Conservation (phyloP, 2,888 invertebrate genomes). For the Mesorhabditis spiculigera region DNA sequence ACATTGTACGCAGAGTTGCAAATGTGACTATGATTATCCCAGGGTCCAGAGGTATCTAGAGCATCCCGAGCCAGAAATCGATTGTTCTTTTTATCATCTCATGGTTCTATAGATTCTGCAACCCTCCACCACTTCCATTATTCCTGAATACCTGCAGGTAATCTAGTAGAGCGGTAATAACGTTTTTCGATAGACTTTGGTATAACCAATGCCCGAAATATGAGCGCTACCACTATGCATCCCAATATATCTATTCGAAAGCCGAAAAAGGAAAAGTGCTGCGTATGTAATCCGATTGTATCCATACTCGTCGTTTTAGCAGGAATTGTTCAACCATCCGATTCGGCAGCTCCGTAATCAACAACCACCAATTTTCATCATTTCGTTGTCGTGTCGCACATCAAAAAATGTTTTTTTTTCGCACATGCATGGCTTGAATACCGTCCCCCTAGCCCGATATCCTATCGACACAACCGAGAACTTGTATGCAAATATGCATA, state of each 20-base stretch:
- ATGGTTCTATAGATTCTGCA: conserved; percentile 34
- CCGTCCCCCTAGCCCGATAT: too few relatives aligned
- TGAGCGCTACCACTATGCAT: conserved; percentile 49
- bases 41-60: conserved; percentile 26
- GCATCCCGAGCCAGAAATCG: not conserved
- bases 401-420: too few relatives aligned
- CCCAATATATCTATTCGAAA: conserved; percentile 50
- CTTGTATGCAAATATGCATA: too few relatives aligned
- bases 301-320: not conserved
- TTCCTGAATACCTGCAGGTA: conserved; percentile 50
- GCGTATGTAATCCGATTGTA: conserved; percentile 6
- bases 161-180: not conserved
- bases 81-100: not conserved
- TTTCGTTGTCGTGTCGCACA: too few relatives aligned
- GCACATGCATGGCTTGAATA: too few relatives aligned
- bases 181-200: conserved; percentile 22
- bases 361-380: too few relatives aligned
- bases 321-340: not conserved
- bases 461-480: too few relatives aligned
- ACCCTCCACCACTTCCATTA: conserved; percentile 49
- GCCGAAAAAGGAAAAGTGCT: conserved; percentile 51
- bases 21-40: conserved; percentile 50
- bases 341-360: too few relatives aligned
- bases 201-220: conserved; percentile 51
- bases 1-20: conserved; percentile 50